phyloP scores from a whole-genome alignment of 2,888 invertebrate genomes.

The Melitaea athalia region DNA sequence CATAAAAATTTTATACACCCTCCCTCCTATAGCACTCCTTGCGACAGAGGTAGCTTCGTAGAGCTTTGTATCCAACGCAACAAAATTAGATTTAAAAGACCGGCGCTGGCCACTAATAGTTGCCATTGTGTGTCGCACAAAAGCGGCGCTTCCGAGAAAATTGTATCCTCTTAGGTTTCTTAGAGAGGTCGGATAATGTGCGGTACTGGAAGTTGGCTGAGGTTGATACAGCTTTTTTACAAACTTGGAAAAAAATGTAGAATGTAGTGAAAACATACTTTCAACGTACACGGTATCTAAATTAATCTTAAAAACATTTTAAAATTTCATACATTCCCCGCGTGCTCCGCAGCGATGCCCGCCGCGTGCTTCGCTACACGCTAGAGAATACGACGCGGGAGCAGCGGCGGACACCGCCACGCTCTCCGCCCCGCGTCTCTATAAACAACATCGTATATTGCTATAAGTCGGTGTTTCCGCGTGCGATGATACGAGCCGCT shows the following conservation, averaged over 20 bases:
- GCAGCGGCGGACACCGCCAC: too few relatives aligned
- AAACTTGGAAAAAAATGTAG: not conserved
- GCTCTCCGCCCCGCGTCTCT: too few relatives aligned
- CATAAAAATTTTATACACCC: not conserved
- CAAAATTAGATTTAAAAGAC: conserved; percentile 17
- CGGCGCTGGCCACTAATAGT: conserved; percentile 3
- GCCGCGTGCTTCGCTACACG: too few relatives aligned
- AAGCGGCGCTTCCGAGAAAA: conserved; percentile 17
- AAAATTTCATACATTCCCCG: too few relatives aligned
- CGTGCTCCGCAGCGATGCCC: too few relatives aligned
- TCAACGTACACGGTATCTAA: too few relatives aligned
- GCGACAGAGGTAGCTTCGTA: not conserved
- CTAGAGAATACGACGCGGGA: too few relatives aligned
- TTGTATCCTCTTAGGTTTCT: conserved; percentile 28
- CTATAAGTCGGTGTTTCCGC: too few relatives aligned
- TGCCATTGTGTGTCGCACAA: conserved; percentile 23
- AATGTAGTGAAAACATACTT: not conserved
- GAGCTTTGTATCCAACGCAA: not conserved
- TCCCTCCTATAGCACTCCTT: not conserved
- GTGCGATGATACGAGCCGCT: too few relatives aligned
- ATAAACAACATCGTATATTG: too few relatives aligned
- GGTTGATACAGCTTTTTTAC: not conserved
- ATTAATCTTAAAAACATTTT: too few relatives aligned
- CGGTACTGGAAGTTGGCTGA: not conserved
- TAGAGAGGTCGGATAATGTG: conserved; percentile 7